A percentile compares a stretch with the other conserved stretches of the same genome.
Conservation (phyloP, 2,797 vertebrate genomes). For the Phylloscopus collybita region DNA sequence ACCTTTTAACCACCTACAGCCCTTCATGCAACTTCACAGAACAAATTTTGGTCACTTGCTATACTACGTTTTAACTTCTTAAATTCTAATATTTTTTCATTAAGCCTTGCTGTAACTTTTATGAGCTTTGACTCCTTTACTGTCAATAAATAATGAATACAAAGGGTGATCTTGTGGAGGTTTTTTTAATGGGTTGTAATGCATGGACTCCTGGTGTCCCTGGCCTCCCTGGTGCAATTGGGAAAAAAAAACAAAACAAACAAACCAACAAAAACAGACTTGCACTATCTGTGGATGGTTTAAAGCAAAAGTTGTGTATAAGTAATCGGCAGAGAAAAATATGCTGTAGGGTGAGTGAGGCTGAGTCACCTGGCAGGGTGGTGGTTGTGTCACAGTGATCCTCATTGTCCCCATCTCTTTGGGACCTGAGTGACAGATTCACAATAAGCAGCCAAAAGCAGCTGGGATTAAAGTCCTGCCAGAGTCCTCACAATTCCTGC, state of each 20-base stretch:
- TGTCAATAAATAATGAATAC: constrained; percentile 14
- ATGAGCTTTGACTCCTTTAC: neutral
- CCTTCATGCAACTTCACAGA: neutral
- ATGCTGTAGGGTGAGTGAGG: neutral
- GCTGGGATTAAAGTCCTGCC: neutral
- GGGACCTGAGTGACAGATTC: neutral
- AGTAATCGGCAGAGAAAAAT: neutral
- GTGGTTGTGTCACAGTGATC: neutral
- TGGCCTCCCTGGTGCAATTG: neutral
- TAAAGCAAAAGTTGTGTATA: neutral
- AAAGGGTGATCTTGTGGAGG: neutral
- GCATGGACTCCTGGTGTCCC: neutral
- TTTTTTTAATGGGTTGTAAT: neutral
- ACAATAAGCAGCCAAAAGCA: neutral
- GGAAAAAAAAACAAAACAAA: too few species aligned
- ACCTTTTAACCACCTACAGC: neutral
- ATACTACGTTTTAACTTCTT: neutral
- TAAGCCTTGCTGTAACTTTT: neutral
- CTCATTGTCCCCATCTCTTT: neutral
- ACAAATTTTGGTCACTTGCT: neutral
- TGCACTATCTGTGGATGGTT: neutral
- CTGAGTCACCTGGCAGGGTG: neutral
- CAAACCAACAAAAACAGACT: neutral
- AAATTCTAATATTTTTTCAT: neutral
- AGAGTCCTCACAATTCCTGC: neutral